Evolutionary conservation across 2,113 vertebrate genomes (phyloP).

Genomic region (Hassar affinis): DNA sequence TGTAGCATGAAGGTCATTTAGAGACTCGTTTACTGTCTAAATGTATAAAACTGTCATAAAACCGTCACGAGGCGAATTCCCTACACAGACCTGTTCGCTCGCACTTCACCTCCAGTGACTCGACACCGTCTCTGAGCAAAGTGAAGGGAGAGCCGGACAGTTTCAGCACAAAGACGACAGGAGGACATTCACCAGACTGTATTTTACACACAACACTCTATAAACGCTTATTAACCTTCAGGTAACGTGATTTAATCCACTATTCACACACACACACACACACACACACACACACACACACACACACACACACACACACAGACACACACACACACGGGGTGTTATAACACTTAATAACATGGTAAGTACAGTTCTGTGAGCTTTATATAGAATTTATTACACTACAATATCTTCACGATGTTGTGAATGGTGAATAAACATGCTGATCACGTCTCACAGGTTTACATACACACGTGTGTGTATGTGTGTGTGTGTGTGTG

Average conservation of each 20-base stretch:
- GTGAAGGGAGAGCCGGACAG: no score
- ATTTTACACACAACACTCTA: background rate
- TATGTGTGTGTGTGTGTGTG: constrained; percentile 30
- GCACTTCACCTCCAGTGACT: background rate
- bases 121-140: no score
- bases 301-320: background rate
- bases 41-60: background rate
- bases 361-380: background rate
- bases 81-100: background rate
- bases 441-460: background rate
- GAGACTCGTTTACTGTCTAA: no score
- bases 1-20: background rate
- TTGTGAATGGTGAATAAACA: background rate
- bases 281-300: background rate
- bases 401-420: background rate
- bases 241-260: no score
- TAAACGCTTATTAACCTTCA: background rate
- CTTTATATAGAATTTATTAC: background rate
- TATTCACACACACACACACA: background rate
- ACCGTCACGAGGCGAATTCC: background rate
- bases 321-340: background rate
- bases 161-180: constrained; percentile 36
- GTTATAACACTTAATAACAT: background rate
- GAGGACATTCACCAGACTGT: background rate
- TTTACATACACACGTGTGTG: constrained; percentile 6